Percentiles rank a stretch among this genome's conserved stretches.
These are phyloP conservation scores for Hirundo rustica DNA, from an alignment of 2,797 vertebrate species.

Conservation along the genomic window DNA sequence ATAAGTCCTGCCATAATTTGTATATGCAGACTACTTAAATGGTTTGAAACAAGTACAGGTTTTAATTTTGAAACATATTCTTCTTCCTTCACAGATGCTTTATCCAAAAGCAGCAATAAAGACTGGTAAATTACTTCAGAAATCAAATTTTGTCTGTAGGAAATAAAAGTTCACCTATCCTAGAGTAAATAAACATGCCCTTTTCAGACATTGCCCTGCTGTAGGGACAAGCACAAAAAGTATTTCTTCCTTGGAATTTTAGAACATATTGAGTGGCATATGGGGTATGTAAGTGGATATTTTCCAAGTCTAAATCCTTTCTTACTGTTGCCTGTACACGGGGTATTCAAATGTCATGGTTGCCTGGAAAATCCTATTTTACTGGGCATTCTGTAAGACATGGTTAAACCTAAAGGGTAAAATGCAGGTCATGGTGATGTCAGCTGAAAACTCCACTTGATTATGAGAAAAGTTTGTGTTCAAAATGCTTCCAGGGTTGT, in stretches of 20 bases:
- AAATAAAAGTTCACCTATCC: background rate
- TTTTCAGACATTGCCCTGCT: background rate
- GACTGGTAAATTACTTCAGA: background rate
- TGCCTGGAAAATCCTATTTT: background rate
- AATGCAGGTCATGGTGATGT: background rate
- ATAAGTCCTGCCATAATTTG: background rate
- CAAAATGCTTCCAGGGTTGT: background rate
- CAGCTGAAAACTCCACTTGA: conserved; percentile 9
- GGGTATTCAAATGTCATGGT: background rate
- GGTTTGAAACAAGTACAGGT: background rate
- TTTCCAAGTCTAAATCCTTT: background rate
- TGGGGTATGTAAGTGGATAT: background rate
- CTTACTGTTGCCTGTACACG: background rate
- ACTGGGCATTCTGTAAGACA: background rate
- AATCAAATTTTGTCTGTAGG: background rate
- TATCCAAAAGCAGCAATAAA: background rate
- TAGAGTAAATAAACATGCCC: background rate
- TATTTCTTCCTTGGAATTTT: background rate
- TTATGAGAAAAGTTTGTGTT: background rate
- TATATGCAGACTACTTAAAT: background rate
- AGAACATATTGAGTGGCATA: background rate
- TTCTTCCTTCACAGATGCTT: background rate
- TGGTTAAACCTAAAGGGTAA: background rate
- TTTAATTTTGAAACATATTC: background rate
- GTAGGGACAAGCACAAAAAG: background rate